Conservation (phyloP, 2,113 vertebrate genomes). For the Poeciliopsis retropinna region DNA sequence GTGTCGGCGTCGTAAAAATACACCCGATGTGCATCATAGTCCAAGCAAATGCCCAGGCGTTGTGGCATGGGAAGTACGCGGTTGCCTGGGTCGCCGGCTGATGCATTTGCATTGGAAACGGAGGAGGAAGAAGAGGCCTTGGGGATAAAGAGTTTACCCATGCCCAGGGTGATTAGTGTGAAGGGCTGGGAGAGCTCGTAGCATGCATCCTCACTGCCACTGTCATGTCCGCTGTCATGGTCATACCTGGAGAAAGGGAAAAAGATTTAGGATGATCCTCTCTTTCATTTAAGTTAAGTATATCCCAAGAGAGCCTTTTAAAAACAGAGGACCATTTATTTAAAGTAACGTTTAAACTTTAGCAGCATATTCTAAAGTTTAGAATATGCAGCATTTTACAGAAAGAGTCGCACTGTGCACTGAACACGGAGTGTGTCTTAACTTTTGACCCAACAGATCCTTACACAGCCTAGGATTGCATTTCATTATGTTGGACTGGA, state of each 20-base stretch:
- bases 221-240: conserved; percentile 97
- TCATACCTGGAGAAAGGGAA: conserved; percentile 82
- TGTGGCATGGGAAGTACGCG: conserved; percentile 88
- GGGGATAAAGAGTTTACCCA: conserved; percentile 94
- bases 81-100: conserved; percentile 76
- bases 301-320: too few species aligned
- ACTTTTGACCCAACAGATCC: too few species aligned
- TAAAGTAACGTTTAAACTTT: too few species aligned
- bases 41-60: conserved; percentile 90
- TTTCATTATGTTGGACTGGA: too few species aligned
- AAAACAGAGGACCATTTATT: too few species aligned
- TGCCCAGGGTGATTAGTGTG: conserved; percentile 91
- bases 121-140: conserved; percentile 79
- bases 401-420: too few species aligned
- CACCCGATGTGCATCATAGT: conserved; percentile 89
- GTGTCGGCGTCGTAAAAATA: conserved; percentile 88
- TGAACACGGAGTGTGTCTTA: too few species aligned
- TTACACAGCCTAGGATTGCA: too few species aligned
- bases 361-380: too few species aligned
- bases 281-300: too few species aligned
- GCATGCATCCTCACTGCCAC: conserved; percentile 92
- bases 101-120: conserved; percentile 73
- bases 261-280: neutral
- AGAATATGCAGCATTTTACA: too few species aligned
- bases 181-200: conserved; percentile 91